Evolutionary conservation across 2,797 vertebrate species (phyloP), one percentile per base, ranked within the genome.

Genomic region (Adrianichthys oophorus): DNA sequence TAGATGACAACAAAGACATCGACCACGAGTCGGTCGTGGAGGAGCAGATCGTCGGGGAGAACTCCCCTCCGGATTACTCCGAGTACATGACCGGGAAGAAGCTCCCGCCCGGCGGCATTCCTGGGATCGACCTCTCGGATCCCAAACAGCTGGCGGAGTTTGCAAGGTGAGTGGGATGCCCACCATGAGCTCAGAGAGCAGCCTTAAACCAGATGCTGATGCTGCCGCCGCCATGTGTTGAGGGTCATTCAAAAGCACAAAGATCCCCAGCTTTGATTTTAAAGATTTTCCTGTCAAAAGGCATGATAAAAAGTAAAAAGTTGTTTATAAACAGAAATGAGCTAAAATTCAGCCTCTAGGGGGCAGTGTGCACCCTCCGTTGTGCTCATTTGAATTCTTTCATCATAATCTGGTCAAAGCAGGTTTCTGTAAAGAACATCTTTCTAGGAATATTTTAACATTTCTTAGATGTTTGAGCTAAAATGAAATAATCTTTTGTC

Each of bases 61-160:
- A 97, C 87, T 98, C 96, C 12, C 95, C 96, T 55, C 97, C 96
- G 2, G 97, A 99, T 86, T 99, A 98, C 78, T 98, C 97, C 0
- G 97, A 98, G 74, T 99, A 98, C 84, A 97, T 98, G 96, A 99
- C 96, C 1, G 96, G 97, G 70, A 98, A 98, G 93, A 98, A 99
- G 78, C 93, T 99, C 71, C 96, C 97, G 67, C 96, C 97, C 48
- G 97, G 96, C 65, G 97, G 97, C 46, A 98, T 98, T 78, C 97
- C 96, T 0, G 96, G 97, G 48, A 98, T 99, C 78, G 96, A 98
- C 88, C 95, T 99, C 49, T 99, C 97, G 0, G 97, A 98, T 74
- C 96, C 97, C 53, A 99, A 99, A 82, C 97, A 99, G 71, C 90
- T 98, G 90, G 96, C 96, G 15, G 97, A 99, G 80, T 99, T 99